These are phyloP conservation scores for Pyrgilauda ruficollis DNA, from an alignment of 2,113 vertebrate species.

Conservation along the genomic window DNA sequence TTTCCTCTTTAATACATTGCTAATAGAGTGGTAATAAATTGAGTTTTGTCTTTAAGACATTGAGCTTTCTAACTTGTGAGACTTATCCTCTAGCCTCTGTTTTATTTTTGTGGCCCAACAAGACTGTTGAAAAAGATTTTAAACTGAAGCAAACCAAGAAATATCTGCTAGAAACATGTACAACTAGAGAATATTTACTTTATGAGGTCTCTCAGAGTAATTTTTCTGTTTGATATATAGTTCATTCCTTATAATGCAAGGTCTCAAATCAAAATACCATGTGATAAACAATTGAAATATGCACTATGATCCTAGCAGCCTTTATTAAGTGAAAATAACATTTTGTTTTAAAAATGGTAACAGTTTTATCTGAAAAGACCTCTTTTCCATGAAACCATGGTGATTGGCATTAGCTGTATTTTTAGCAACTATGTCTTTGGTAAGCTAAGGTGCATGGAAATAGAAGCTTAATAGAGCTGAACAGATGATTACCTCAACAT, in stretches of 20 bases:
- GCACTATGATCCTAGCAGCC: neutral
- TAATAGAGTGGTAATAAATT: neutral
- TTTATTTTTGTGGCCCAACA: neutral
- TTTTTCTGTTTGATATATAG: neutral
- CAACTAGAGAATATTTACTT: neutral
- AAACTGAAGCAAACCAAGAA: neutral
- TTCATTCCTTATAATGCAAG: neutral
- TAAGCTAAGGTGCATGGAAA: neutral
- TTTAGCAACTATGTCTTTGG: neutral
- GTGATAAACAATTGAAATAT: neutral
- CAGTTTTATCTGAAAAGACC: neutral
- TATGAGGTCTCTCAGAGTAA: neutral
- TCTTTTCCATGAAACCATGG: neutral
- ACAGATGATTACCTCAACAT: neutral
- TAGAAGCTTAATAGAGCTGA: conserved; percentile 3
- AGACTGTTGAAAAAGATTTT: neutral
- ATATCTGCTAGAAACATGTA: neutral
- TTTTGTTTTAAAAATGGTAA: neutral
- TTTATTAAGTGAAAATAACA: neutral
- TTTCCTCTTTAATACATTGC: neutral
- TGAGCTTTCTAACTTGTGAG: neutral
- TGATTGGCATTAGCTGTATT: neutral
- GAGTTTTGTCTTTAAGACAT: neutral
- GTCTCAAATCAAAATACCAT: neutral
- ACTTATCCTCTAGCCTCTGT: neutral